Conservation (phyloP, 2,113 vertebrate species). For the Triplophysa rosa region DNA sequence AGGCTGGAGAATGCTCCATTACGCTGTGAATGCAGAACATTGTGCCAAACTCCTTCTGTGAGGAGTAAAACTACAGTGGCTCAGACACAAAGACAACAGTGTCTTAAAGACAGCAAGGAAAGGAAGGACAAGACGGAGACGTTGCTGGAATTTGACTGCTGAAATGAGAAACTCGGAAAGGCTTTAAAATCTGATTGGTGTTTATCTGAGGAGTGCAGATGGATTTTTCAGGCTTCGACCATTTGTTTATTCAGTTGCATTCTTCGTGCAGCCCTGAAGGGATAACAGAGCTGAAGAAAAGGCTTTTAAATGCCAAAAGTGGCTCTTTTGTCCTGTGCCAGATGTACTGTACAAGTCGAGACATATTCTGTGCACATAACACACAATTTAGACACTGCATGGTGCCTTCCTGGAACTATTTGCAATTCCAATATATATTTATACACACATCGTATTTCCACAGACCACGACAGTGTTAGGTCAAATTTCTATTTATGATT, state of each 20-base stretch:
- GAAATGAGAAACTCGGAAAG: conserved; percentile 38
- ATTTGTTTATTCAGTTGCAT: conserved; percentile 20
- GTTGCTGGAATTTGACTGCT: conserved; percentile 44
- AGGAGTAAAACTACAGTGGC: conserved; percentile 59
- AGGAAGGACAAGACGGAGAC: conserved; percentile 23
- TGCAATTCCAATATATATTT: background rate
- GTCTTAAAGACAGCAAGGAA: conserved; percentile 50
- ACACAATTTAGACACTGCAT: conserved; percentile 6
- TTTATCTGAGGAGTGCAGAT: conserved; percentile 1
- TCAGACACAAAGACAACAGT: conserved; percentile 62
- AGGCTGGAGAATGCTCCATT: background rate
- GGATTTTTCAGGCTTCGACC: conserved; percentile 24
- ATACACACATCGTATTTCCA: background rate
- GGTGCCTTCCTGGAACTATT: conserved; percentile 1
- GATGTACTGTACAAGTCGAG: conserved; percentile 19
- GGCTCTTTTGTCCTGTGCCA: conserved; percentile 20
- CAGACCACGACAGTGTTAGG: background rate
- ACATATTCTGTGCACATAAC: conserved; percentile 6
- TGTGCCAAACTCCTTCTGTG: conserved; percentile 54
- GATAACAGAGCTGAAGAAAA: conserved; percentile 17
- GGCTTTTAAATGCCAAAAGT: conserved; percentile 8
- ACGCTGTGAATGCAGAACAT: conserved; percentile 51
- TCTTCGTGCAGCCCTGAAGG: background rate
- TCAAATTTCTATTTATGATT: no score
- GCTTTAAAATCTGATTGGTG: conserved; percentile 27